Evolutionary conservation across 2,797 vertebrate genomes (phyloP), one percentile per base, ranked within the genome.

Genomic region (Aphelocoma californica): DNA sequence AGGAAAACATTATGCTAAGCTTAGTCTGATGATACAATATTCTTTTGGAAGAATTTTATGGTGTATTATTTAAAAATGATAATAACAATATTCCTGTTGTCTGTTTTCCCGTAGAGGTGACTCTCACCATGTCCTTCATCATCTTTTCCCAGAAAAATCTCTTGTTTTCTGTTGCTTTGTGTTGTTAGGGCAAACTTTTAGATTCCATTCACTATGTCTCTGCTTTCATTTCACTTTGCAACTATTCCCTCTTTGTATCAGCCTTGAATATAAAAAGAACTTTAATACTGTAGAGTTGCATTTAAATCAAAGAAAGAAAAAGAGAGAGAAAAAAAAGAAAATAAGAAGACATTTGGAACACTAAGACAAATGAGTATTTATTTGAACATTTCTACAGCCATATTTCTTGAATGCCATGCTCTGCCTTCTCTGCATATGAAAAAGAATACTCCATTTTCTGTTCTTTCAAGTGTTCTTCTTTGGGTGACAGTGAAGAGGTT

Each of bases 201-300:
- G 51, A 86, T 82, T 85, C 51, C 20, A 28, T 85, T 91, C 34
- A 31, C 21, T 62, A 9, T 6, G 31, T 58, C 48, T 77, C 38
- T 73, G 14, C 36, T 82, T 93, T 91, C n/a, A 53, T 57, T 88
- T 87, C 51, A 8, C 23, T 89, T 89, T 80, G 28, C 40, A 77
- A 29, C 70, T 91, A 36, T 38, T 93, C 25, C 26, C 40, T 71
- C 53, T 91, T 48, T 74, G 26, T 32, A 67, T 74, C 24, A 80
- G 21, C 61, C 31, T n/a, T 70, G 54, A 88, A 71, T 62, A 82
- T n/a, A 71, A 77, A 87, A 91, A 62, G 10, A 75, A 66, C 15
- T 61, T 73, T 54, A 65, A 64, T 74, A 38, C 8, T 69, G 25
- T 64, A 70, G 20, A 56, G 12, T 81, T 74, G 8, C 16, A 45